phyloP scores from a whole-genome alignment of 1,140 invertebrate genomes.

The Pararge aegeria region DNA sequence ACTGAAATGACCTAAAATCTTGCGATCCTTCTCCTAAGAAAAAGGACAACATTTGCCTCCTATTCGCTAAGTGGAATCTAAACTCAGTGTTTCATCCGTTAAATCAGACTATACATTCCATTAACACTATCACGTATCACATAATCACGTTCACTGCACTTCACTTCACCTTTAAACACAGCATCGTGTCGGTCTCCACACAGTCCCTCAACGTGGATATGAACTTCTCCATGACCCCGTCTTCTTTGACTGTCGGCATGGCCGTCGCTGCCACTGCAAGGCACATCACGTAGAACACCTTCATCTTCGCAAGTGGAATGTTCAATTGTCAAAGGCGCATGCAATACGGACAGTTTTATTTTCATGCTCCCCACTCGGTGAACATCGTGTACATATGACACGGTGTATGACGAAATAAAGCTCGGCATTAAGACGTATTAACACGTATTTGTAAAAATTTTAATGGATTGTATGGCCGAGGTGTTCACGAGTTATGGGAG shows the following conservation, averaged over 20 bases:
- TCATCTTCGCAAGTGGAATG: constrained; percentile 61
- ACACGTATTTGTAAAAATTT: constrained; percentile 30
- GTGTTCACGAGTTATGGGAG: too few species aligned
- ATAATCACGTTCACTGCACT: constrained; percentile 46
- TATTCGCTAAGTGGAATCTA: too few species aligned
- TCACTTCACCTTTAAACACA: constrained; percentile 71
- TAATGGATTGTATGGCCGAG: constrained; percentile 20
- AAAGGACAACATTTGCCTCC: too few species aligned
- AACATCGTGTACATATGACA: constrained; percentile 68
- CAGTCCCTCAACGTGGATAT: constrained; percentile 62
- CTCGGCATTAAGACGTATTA: constrained; percentile 20
- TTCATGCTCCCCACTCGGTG: constrained; percentile 49
- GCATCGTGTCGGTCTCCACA: constrained; percentile 63
- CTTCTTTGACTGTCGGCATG: constrained; percentile 59
- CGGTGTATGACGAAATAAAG: constrained; percentile 52
- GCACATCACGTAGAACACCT: constrained; percentile 49
- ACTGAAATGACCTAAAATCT: too few species aligned
- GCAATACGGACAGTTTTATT: constrained; percentile 63
- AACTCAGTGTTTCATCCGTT: too few species aligned
- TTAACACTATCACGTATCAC: not conserved
- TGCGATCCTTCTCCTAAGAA: too few species aligned
- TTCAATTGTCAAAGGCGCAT: constrained; percentile 62
- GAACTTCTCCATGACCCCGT: constrained; percentile 57
- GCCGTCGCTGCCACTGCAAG: constrained; percentile 45
- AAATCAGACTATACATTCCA: too few species aligned